Evolutionary conservation across 1,140 invertebrate species (phyloP), one percentile per base, ranked within the genome.

Genomic region (Pogonognathellus flavescens): DNA sequence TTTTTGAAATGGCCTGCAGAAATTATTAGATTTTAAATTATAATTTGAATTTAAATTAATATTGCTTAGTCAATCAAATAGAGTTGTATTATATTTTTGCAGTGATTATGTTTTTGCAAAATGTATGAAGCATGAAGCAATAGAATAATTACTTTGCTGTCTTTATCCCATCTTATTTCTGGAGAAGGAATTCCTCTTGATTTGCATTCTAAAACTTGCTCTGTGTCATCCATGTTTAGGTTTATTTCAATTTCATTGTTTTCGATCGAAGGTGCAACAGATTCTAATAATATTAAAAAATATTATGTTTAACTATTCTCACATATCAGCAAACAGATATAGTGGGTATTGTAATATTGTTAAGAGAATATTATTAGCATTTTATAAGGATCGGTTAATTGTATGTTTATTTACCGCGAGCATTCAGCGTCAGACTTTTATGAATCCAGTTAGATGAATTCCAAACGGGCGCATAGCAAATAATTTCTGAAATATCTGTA

Each of bases 401-500:
- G 1, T 41, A 3, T 1, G 31, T 41, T 22, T 20, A 18, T 66
- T 52, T 82, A 87, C 87, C 85, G 50, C 22, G 50, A 25, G 84
- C 66, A 31, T 82, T 50, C 8, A 87, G n/a, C 16, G 8, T 31
- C 13, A 70, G 11, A 3, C 57, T 49, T 18, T 86, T 86, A 13
- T 84, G 80, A 31, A 80, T 62, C 87, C 87, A 88, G 10, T 86
- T 20, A 2, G 85, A 62, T 16, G 72, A 82, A 76, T 87, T 86
- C 87, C 87, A 88, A 7, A 88, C 82, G 0, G 87, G 87, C n/a
- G 84, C 87, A 57, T 82, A 88, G 84, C 87, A 88, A 70, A 85
- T 66, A 10, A 88, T 25, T 22, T 84, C 66, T 7, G 72, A 49
- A 85, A 88, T 88, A 53, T 84, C 84, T 49, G 59, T 18, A 9